Conservation (phyloP, 2,113 vertebrate species). For the Neodon shergylaensis region DNA sequence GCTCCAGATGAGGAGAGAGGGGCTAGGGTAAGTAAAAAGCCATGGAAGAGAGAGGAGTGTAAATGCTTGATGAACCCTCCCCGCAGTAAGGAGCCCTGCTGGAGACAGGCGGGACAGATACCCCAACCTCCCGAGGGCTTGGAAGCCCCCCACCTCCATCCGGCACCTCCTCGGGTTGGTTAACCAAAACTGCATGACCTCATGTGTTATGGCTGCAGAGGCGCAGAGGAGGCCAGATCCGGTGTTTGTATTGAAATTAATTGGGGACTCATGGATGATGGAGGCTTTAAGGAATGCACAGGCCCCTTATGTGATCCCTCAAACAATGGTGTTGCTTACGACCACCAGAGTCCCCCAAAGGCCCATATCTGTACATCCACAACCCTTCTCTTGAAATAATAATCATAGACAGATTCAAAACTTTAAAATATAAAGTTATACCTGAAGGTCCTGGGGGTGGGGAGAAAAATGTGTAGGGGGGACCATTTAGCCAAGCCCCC, state of each 20-base stretch:
- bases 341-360: slow-evolving; percentile 43
- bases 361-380: slow-evolving; percentile 43
- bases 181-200: slow-evolving; percentile 82
- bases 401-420: slow-evolving; percentile 49
- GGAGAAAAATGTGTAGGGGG: not conserved
- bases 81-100: not conserved
- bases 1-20: not conserved
- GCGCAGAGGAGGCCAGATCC: slow-evolving; percentile 74
- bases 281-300: slow-evolving; percentile 82
- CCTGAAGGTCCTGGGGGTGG: not conserved
- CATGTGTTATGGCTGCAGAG: slow-evolving; percentile 86
- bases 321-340: slow-evolving; percentile 70
- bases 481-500: not conserved
- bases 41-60: not conserved
- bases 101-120: not conserved
- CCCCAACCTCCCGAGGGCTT: not conserved
- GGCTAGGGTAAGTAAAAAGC: not conserved
- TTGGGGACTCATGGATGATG: slow-evolving; percentile 82
- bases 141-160: slow-evolving; percentile 25
- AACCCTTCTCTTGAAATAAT: slow-evolving; percentile 40
- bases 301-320: slow-evolving; percentile 35
- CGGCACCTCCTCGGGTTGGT: slow-evolving; percentile 74
- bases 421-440: slow-evolving; percentile 53
- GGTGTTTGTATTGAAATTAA: slow-evolving; percentile 82
- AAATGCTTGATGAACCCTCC: not conserved